Percentiles rank a stretch among this genome's conserved stretches.
phyloP scores from a whole-genome alignment of 2,888 invertebrate species.

The Allacma fusca region DNA sequence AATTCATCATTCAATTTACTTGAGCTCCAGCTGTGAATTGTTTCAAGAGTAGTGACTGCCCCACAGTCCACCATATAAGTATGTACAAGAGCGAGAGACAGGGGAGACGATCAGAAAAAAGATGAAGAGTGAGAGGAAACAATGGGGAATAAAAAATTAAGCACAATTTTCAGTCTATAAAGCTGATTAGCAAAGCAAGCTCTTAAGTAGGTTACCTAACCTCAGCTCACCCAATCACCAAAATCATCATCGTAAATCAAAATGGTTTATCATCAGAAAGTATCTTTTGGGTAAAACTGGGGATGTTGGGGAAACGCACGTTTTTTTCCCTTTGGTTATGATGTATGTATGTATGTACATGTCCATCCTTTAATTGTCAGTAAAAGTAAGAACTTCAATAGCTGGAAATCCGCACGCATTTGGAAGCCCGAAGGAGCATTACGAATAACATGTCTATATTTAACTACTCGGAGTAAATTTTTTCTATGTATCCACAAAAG shows the following conservation, averaged over 20 bases:
- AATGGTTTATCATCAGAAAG: conserved; percentile 4
- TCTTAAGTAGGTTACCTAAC: conserved; percentile 5
- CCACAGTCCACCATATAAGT: background rate
- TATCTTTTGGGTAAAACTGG: background rate
- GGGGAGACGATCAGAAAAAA: too few relatives aligned
- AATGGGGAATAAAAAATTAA: background rate
- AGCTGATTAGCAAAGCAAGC: conserved; percentile 9
- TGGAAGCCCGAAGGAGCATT: too few relatives aligned
- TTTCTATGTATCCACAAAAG: too few relatives aligned
- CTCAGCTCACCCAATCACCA: background rate
- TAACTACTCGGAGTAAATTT: too few relatives aligned
- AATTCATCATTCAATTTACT: background rate
- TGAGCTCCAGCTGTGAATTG: conserved; percentile 1
- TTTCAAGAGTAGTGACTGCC: background rate
- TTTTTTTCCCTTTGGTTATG: background rate
- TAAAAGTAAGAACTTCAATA: too few relatives aligned
- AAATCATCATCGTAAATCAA: conserved; percentile 7
- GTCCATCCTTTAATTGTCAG: too few relatives aligned
- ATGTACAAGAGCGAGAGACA: background rate
- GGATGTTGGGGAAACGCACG: background rate
- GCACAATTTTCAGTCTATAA: conserved; percentile 4
- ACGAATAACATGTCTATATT: too few relatives aligned
- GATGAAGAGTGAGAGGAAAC: conserved; percentile 3
- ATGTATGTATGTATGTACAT: too few relatives aligned
- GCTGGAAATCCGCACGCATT: too few relatives aligned